Percentiles rank a stretch among this genome's conserved stretches.
These are phyloP conservation scores for Deroplatys truncata DNA, from an alignment of 2,888 invertebrate species.

Conservation along the genomic window DNA sequence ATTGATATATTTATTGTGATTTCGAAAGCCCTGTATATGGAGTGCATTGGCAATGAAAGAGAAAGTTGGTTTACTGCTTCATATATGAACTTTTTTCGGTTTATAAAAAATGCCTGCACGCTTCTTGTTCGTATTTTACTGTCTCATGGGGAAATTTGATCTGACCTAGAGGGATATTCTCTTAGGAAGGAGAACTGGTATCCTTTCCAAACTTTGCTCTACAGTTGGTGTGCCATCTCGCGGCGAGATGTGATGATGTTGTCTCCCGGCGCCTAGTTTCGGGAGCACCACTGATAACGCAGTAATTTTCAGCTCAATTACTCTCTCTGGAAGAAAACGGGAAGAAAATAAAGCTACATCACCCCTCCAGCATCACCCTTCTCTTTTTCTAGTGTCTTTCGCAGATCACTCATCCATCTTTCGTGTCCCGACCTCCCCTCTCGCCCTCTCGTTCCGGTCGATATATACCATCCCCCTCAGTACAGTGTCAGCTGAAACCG, in stretches of 20 bases:
- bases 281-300: background rate
- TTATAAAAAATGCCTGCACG: too few species aligned
- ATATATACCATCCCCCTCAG: background rate
- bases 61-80: too few species aligned
- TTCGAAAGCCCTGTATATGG: too few species aligned
- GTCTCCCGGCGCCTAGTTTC: background rate
- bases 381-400: background rate
- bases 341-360: background rate
- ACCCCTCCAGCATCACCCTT: background rate
- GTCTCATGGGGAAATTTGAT: too few species aligned
- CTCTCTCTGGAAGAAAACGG: background rate
- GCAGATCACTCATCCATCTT: slow-evolving; percentile 10
- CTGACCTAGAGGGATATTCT: too few species aligned
- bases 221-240: background rate
- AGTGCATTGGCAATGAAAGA: too few species aligned
- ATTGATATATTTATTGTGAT: too few species aligned
- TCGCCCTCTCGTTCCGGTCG: slow-evolving; percentile 3
- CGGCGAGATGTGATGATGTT: background rate
- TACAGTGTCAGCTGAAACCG: background rate
- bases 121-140: too few species aligned
- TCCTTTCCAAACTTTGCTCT: background rate
- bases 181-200: too few species aligned
- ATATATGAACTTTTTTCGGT: too few species aligned
- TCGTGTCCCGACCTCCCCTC: slow-evolving; percentile 8
- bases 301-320: slow-evolving; percentile 5